Base-by-base conservation (phyloP, 2,888 invertebrate species). In the Pristionchus maxplancki region DNA sequence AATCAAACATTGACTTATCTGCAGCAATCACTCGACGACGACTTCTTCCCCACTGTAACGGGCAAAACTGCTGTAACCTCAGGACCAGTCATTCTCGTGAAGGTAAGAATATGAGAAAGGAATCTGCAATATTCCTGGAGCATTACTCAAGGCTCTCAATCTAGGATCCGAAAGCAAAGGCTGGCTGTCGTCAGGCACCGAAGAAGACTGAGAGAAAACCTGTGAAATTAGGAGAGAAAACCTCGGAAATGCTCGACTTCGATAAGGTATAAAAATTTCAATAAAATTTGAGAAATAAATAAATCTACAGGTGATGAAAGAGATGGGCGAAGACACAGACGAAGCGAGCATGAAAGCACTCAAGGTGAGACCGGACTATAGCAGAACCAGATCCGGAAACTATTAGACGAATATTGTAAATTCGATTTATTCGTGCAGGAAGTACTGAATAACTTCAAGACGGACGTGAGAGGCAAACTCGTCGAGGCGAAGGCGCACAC, bases 391-490 rank as follows among this genome's bases (percentile, higher is more conserved):
- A 48, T 1, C 37, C 44, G 40, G 81, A 34, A 24, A 50, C 24
- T 83, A 62, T 17, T 40, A 58, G 53, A 58, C 34, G 62, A 34
- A n/a, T 62, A 4, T 31, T 13, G 58, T 40, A 34, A 58, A 58
- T n/a, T n/a, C 2, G 31, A 24, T 34, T 3, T 20, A 44, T 48
- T 64, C 28, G 3, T 74, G 11, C 64, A 64, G 82, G 83, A 74
- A 13, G 67, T 89, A 5, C 85, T 89, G 71, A 78, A 89, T 40
- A 78, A 64, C n/a, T 89, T 82, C 83, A 53, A 89, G 62, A 53
- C 62, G n/a, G 89, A 86, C 20, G 78, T 89, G 1, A 31, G 89
- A 15, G 50, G 58, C 0, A 84, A 74, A 28, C 84, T 89, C 24
- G 40, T 86, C 20, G 74, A 85, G 13, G 89, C 89, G 0, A 89